Conservation (phyloP, 2,888 invertebrate genomes). For the Diaprepes abbreviatus region DNA sequence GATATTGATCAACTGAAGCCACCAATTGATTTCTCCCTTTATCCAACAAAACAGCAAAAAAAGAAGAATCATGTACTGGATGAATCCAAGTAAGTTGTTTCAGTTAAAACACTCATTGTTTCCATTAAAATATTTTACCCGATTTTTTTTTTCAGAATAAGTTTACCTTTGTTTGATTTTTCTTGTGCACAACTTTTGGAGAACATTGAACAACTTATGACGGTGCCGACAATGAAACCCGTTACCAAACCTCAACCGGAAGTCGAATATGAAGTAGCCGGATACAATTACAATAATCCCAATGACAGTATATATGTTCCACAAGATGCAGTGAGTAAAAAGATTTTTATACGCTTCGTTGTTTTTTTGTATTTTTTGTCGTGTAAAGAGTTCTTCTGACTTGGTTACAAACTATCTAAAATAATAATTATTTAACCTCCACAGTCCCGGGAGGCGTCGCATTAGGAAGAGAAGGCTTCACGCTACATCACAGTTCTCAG, state of each 20-base stretch:
- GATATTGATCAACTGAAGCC: constrained; percentile 3
- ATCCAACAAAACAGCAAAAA: constrained; percentile 44
- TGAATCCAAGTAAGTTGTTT: constrained; percentile 48
- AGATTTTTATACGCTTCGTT: too few relatives aligned
- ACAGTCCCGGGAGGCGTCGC: not conserved
- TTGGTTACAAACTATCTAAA: not conserved
- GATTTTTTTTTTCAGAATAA: constrained; percentile 49
- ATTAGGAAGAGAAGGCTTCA: not conserved
- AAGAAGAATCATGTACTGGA: constrained; percentile 40
- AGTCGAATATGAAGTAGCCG: constrained; percentile 63
- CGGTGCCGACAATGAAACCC: constrained; percentile 49
- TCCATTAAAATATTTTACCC: not conserved
- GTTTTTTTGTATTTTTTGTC: too few relatives aligned
- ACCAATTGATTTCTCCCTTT: constrained; percentile 35
- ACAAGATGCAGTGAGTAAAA: constrained; percentile 33
- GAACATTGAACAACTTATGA: constrained; percentile 49
- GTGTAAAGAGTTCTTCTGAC: too few relatives aligned
- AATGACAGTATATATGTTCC: constrained; percentile 71
- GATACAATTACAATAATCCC: constrained; percentile 72
- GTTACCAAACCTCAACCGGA: constrained; percentile 40
- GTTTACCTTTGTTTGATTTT: constrained; percentile 52
- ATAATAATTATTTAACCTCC: not conserved
- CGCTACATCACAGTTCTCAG: too few relatives aligned
- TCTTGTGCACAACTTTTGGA: constrained; percentile 44
- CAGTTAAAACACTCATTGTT: too few relatives aligned